Conservation (phyloP, 1,140 invertebrate species). For the Phocides pigmalion region DNA sequence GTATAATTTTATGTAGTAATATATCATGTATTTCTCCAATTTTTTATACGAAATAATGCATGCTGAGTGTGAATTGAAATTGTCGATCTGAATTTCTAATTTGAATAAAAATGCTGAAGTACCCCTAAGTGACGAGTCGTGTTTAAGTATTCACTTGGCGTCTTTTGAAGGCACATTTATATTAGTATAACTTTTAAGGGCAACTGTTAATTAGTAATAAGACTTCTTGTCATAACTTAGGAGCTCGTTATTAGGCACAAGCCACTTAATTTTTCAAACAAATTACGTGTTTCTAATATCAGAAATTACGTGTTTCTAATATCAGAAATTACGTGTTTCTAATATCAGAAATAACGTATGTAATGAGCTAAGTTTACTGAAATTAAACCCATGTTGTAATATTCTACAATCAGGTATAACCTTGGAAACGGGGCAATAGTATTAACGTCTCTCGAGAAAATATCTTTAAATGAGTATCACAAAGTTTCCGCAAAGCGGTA, state of each 20-base stretch:
- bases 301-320: too few relatives aligned
- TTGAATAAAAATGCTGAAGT: conserved; percentile 27
- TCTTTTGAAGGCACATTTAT: conserved; percentile 28
- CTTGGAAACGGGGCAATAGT: conserved; percentile 93
- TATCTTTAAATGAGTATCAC: conserved; percentile 91
- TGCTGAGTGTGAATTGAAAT: conserved; percentile 12
- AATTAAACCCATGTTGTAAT: neutral
- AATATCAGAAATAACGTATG: conserved; percentile 13
- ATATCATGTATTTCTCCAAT: too few relatives aligned
- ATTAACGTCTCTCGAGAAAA: conserved; percentile 89
- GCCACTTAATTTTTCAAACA: conserved; percentile 3
- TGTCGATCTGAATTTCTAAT: conserved; percentile 23
- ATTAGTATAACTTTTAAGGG: conserved; percentile 3
- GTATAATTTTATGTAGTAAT: neutral
- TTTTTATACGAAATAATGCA: conserved; percentile 17
- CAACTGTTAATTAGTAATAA: conserved; percentile 25
- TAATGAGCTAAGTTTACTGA: neutral
- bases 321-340: conserved; percentile 2
- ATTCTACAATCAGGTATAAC: conserved; percentile 87
- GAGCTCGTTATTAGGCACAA: conserved; percentile 2
- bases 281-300: too few relatives aligned
- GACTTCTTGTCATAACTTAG: conserved; percentile 11
- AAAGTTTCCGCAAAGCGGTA: conserved; percentile 92
- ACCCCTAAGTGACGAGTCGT: conserved; percentile 24
- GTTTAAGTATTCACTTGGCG: conserved; percentile 31